phyloP scores from a whole-genome alignment of 2,888 invertebrate species.

The Dasysyrphus tricinctus region DNA sequence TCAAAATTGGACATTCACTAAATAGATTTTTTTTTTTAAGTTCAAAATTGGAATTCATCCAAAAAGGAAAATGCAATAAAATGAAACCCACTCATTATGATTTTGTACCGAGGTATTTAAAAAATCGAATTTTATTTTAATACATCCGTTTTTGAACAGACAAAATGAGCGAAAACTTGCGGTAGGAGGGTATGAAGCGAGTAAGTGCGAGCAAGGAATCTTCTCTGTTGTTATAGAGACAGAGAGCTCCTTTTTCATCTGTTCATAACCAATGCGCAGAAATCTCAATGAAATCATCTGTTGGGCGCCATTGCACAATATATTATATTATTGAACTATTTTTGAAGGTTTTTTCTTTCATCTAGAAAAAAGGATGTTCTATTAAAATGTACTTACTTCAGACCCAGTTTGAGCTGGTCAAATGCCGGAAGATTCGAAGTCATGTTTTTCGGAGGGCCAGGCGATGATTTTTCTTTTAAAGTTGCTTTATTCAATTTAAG shows the following conservation, averaged over 20 bases:
- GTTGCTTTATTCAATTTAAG: not conserved
- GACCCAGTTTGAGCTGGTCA: constrained; percentile 82
- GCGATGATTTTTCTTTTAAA: not conserved
- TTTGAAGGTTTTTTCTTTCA: not conserved
- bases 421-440: constrained; percentile 80
- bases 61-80: constrained; percentile 43
- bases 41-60: constrained; percentile 51
- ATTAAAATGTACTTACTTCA: constrained; percentile 79
- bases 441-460: constrained; percentile 77
- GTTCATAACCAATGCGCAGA: constrained; percentile 25
- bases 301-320: constrained; percentile 50
- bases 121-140: constrained; percentile 25
- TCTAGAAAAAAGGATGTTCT: not conserved
- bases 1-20: constrained; percentile 18
- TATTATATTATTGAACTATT: not conserved
- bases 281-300: constrained; percentile 56
- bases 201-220: not conserved
- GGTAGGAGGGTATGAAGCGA: too few relatives aligned
- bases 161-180: constrained; percentile 1
- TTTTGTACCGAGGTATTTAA: constrained; percentile 7
- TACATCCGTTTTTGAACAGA: constrained; percentile 44
- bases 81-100: constrained; percentile 43
- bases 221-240: not conserved
- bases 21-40: not conserved
- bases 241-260: constrained; percentile 13